Conservation (phyloP, 2,113 vertebrate genomes). For the Corvus hawaiiensis region DNA sequence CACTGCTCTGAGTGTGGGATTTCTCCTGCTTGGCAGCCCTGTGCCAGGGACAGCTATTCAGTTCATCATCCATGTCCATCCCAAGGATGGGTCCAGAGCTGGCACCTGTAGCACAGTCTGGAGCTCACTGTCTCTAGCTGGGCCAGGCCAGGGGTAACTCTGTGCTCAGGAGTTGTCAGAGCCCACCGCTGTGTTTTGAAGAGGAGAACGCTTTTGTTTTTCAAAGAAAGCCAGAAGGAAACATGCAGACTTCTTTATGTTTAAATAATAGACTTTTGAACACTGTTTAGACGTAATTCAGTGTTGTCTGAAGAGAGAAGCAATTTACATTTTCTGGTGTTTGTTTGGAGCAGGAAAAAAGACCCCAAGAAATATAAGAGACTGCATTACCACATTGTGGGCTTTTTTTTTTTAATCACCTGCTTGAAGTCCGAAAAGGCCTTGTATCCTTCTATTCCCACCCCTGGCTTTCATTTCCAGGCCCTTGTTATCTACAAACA, state of each 20-base stretch:
- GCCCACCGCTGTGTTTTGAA: neutral
- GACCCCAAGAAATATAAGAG: neutral
- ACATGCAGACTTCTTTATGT: neutral
- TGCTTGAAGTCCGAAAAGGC: neutral
- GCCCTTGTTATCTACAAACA: neutral
- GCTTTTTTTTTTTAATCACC: neutral
- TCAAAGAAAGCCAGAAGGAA: neutral
- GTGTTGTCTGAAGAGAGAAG: neutral
- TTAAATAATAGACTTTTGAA: neutral
- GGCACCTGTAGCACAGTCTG: neutral
- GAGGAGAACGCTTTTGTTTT: neutral
- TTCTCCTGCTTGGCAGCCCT: neutral
- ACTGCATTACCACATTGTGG: neutral
- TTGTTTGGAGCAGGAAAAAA: neutral
- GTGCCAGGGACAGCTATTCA: neutral
- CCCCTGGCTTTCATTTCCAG: neutral
- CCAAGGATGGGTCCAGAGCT: neutral
- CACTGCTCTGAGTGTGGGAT: accelerated
- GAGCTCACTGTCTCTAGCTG: accelerated
- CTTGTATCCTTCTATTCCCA: neutral
- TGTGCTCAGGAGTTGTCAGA: accelerated
- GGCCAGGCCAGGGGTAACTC: neutral
- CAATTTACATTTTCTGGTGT: neutral
- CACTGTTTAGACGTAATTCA: neutral
- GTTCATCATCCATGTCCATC: neutral